These are phyloP conservation scores for Leptopilina drosophilae DNA, from an alignment of 2,888 invertebrate species.

Conservation along the genomic window DNA sequence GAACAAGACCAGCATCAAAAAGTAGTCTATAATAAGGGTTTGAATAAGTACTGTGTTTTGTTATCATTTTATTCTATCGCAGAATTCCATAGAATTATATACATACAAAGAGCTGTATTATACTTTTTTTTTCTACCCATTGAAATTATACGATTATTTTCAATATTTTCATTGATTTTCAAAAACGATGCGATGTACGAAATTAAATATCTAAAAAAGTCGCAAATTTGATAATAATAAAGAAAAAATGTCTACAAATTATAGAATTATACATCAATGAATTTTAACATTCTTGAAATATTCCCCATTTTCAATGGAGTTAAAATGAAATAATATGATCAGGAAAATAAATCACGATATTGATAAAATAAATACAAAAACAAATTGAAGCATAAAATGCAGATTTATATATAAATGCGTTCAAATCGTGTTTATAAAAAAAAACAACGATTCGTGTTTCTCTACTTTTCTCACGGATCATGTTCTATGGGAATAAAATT, in stretches of 20 bases:
- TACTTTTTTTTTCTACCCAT: background rate
- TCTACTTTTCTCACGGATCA: slow-evolving; percentile 8
- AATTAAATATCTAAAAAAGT: too few species aligned
- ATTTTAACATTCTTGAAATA: too few species aligned
- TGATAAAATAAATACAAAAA: too few species aligned
- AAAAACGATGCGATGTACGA: too few species aligned
- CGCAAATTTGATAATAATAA: too few species aligned
- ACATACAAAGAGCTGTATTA: background rate
- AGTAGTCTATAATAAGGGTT: slow-evolving; percentile 6
- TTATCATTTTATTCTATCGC: background rate
- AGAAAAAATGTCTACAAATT: too few species aligned
- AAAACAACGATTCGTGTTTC: slow-evolving; percentile 1
- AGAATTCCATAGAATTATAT: background rate
- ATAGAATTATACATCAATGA: too few species aligned
- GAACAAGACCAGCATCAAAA: slow-evolving; percentile 11
- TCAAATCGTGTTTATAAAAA: background rate
- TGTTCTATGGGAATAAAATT: background rate
- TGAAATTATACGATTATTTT: too few species aligned
- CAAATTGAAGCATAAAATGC: background rate
- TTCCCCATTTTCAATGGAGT: too few species aligned
- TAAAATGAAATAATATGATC: too few species aligned
- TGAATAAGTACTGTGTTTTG: background rate
- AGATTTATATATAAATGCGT: background rate
- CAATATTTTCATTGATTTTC: too few species aligned
- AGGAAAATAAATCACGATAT: too few species aligned